A percentile compares a stretch with the other conserved stretches of the same genome.
These are phyloP conservation scores for Drusus annulatus DNA, from an alignment of 1,140 invertebrate genomes.

Conservation along the genomic window DNA sequence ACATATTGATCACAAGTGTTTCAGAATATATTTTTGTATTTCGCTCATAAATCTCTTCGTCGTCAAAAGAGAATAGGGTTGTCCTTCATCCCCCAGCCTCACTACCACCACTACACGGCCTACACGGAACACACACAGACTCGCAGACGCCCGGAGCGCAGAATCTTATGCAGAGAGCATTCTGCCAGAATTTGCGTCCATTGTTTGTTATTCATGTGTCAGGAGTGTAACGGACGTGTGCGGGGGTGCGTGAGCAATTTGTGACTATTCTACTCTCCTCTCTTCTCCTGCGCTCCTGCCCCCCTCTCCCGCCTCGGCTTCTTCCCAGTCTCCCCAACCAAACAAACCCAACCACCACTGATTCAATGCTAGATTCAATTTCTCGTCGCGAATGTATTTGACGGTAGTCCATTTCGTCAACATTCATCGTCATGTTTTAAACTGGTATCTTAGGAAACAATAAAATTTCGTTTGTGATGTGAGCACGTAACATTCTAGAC, in stretches of 20 bases:
- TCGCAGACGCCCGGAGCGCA: too few species aligned
- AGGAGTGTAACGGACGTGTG: slow-evolving; percentile 57
- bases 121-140: neutral
- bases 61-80: slow-evolving; percentile 1
- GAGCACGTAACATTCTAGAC: too few species aligned
- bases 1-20: too few species aligned
- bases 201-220: slow-evolving; percentile 60
- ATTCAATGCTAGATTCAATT: slow-evolving; percentile 38
- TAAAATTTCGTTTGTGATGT: too few species aligned
- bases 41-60: neutral
- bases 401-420: too few species aligned
- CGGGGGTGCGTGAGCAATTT: slow-evolving; percentile 59
- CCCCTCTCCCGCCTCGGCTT: neutral
- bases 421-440: too few species aligned
- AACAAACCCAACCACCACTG: neutral
- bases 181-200: slow-evolving; percentile 56
- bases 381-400: slow-evolving; percentile 19
- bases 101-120: neutral
- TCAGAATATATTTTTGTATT: too few species aligned
- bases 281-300: neutral
- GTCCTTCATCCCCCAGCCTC: neutral
- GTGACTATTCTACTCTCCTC: slow-evolving; percentile 40
- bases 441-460: too few species aligned
- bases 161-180: slow-evolving; percentile 37
- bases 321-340: too few species aligned